Evolutionary conservation across 2,797 vertebrate genomes (phyloP), one percentile per base, ranked within the genome.

Genomic region (Anabas testudineus): DNA sequence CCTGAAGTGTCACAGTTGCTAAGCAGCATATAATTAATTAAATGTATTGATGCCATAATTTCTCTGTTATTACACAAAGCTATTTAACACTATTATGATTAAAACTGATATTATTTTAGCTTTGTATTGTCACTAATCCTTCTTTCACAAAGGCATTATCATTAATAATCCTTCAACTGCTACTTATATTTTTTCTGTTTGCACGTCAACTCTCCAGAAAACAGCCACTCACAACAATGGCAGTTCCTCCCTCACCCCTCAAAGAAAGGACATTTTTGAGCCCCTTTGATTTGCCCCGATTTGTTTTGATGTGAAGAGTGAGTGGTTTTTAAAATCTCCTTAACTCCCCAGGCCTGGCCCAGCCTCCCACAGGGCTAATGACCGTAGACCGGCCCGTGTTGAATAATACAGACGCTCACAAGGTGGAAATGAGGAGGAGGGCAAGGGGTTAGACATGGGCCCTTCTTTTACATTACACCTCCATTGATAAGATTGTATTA

Each of bases 401-500:
- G 90, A 89, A 91, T 92, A 87, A 90, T 88, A 88, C 87, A 85
- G 72, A 77, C 36, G 72, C 83, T 79, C 2, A 67, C 42, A 58
- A 77, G 84, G 80, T 84, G 75, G 56, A 70, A 76, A 71, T 24
- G 24, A 74, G 82, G 77, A 83, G 84, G 85, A 78, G 78, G 85
- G 69, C 80, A 69, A 30, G 39, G 86, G 88, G 82, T 86, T 82
- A 83, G 84, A 84, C 56, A 5, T 15, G 54, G 67, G 72, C 76
- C 74, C 84, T 81, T 83, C 77, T 72, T 49, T 77, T 83, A 87
- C 84, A 88, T 77, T 88, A 85, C 67, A 81, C 87, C 77, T 87
- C 87, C 88, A 90, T 91, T 91, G 92, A 92, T 94, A 93, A 93
- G 90, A 92, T 90, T 84, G 88, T 89, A 92, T 93, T 94, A 93